These are phyloP conservation scores for Epsilonema sp. DNA, from an alignment of 2,888 invertebrate species.

Conservation along the genomic window DNA sequence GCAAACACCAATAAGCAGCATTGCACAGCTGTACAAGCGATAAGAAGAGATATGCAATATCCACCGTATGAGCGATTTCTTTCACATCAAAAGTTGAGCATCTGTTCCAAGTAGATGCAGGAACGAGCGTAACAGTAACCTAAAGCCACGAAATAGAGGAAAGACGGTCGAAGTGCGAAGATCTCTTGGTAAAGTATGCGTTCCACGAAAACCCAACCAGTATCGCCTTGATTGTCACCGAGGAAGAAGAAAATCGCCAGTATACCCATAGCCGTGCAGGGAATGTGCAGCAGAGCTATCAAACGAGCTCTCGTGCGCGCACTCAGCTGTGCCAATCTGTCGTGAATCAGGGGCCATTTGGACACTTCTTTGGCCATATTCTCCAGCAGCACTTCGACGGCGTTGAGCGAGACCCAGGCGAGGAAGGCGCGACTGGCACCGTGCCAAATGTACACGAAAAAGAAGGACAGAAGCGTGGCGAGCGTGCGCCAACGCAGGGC, in stretches of 20 bases:
- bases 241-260: constrained; percentile 8
- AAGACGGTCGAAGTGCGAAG: neutral
- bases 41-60: too few species aligned
- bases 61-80: too few species aligned
- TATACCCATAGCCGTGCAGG: constrained; percentile 7
- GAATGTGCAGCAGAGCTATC: neutral
- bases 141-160: neutral
- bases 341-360: too few species aligned
- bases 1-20: too few species aligned
- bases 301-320: neutral
- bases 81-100: too few species aligned
- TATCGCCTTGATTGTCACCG: neutral
- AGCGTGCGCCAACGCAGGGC: constrained; percentile 41
- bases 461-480: constrained; percentile 54
- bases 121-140: neutral
- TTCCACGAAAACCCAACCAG: neutral
- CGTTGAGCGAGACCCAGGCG: constrained; percentile 65
- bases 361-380: constrained; percentile 36
- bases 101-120: neutral
- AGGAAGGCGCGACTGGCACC: constrained; percentile 55
- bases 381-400: constrained; percentile 53
- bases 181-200: neutral
- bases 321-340: neutral
- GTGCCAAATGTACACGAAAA: constrained; percentile 76
- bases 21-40: too few species aligned